Evolutionary conservation across 2,113 vertebrate species (phyloP).

Genomic region (Nibea albiflora): DNA sequence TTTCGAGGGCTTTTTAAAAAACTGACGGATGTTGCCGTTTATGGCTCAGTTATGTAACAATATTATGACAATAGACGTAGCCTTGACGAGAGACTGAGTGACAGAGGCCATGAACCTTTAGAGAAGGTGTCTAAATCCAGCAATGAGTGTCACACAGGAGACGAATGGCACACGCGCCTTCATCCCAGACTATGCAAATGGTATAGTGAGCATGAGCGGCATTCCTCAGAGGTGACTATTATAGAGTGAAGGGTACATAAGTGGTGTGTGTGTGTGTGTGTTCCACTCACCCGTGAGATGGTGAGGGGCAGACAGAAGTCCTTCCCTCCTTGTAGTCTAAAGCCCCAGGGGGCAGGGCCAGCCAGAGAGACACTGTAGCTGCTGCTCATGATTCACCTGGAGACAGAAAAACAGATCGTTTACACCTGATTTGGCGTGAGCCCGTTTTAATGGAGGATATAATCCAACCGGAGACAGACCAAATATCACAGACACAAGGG

Average conservation of each 20-base stretch:
- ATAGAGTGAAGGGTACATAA: slow-evolving; percentile 44
- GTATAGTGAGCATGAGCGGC: slow-evolving; percentile 46
- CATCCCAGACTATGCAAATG: slow-evolving; percentile 57
- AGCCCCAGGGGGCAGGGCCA: slow-evolving; percentile 96
- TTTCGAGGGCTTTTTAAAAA: slow-evolving; percentile 9
- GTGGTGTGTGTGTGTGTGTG: slow-evolving; percentile 34
- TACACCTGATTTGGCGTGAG: background rate
- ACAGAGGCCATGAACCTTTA: slow-evolving; percentile 35
- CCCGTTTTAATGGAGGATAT: background rate
- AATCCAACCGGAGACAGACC: background rate
- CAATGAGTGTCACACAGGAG: slow-evolving; percentile 41
- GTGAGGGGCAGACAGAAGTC: slow-evolving; percentile 98
- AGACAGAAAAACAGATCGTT: slow-evolving; percentile 18
- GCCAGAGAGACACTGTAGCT: slow-evolving; percentile 93
- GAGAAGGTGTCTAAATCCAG: slow-evolving; percentile 54
- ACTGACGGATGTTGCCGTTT: slow-evolving; percentile 31
- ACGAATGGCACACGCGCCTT: slow-evolving; percentile 44
- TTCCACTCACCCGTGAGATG: slow-evolving; percentile 91
- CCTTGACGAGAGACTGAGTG: slow-evolving; percentile 12
- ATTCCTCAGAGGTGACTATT: slow-evolving; percentile 67
- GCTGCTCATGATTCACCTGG: slow-evolving; percentile 90
- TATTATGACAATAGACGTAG: slow-evolving; percentile 48
- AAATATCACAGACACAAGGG: background rate
- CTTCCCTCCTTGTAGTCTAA: slow-evolving; percentile 97
- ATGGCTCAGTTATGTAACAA: slow-evolving; percentile 29